phyloP scores from a whole-genome alignment of 2,797 vertebrate species.

The Alfaro cultratus region DNA sequence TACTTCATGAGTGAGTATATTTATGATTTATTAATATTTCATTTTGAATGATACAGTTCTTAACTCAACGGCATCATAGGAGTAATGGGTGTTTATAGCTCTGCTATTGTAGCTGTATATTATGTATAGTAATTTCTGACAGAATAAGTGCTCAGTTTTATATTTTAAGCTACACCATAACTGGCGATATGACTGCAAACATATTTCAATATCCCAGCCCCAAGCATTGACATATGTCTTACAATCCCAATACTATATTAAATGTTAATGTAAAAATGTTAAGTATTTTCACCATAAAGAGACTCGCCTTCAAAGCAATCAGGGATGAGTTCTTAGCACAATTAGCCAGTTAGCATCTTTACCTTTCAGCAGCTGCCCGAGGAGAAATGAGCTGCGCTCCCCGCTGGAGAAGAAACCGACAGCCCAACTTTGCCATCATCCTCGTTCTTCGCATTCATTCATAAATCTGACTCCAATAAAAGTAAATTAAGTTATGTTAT shows the following conservation, averaged over 20 bases:
- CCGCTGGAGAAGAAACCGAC: constrained; percentile 68
- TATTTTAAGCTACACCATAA: background rate
- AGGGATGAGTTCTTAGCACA: background rate
- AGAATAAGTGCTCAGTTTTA: background rate
- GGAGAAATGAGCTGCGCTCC: constrained; percentile 46
- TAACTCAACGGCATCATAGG: background rate
- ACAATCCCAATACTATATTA: background rate
- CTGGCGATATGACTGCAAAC: too few species aligned
- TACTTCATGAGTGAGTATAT: too few species aligned
- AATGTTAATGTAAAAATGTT: background rate
- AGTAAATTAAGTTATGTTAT: background rate
- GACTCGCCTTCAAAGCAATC: too few species aligned
- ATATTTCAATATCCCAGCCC: background rate
- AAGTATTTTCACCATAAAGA: background rate
- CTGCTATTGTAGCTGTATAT: background rate
- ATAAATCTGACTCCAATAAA: constrained; percentile 3
- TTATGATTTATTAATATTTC: too few species aligned
- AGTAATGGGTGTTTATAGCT: background rate
- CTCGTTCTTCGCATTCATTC: background rate
- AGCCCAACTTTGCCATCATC: constrained; percentile 70
- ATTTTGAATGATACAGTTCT: too few species aligned
- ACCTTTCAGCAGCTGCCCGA: constrained; percentile 71
- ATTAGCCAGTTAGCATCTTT: constrained; percentile 48
- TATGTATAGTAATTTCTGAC: background rate
- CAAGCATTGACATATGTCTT: background rate